These are phyloP conservation scores for Drosophila santomea DNA, from an alignment of 1,140 invertebrate genomes.

Conservation along the genomic window DNA sequence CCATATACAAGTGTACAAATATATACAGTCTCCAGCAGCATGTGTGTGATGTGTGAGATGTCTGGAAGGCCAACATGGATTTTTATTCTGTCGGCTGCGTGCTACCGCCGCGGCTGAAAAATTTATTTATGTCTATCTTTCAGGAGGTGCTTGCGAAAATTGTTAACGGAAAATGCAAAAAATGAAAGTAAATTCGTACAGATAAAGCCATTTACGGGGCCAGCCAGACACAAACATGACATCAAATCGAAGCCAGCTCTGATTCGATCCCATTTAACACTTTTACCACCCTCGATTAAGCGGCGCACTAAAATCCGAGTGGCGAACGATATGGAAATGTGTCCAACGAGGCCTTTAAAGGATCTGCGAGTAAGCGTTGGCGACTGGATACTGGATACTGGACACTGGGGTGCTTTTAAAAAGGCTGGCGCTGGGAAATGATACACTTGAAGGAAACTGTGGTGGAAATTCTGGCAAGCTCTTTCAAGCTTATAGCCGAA, in stretches of 20 bases:
- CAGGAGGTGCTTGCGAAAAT: constrained; percentile 36
- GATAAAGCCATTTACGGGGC: constrained; percentile 65
- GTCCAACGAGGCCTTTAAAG: constrained; percentile 69
- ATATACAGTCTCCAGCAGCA: not conserved
- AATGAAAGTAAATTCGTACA: constrained; percentile 62
- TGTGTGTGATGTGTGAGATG: constrained; percentile 63
- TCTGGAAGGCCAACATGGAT: constrained; percentile 50
- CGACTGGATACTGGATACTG: constrained; percentile 3
- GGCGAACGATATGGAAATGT: constrained; percentile 53
- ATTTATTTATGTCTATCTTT: constrained; percentile 53
- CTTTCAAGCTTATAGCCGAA: not conserved
- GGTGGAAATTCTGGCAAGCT: not conserved
- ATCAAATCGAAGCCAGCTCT: constrained; percentile 64
- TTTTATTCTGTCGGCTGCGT: constrained; percentile 52
- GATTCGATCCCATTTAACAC: constrained; percentile 73
- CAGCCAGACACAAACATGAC: constrained; percentile 48
- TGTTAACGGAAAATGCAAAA: constrained; percentile 42
- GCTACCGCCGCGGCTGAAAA: constrained; percentile 46
- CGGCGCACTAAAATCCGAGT: constrained; percentile 23
- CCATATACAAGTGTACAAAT: constrained; percentile 17
- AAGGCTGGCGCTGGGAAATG: not conserved
- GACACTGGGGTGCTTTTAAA: not conserved
- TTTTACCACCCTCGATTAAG: constrained; percentile 56
- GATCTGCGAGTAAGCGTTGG: constrained; percentile 43
- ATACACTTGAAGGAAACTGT: not conserved